Base-by-base conservation (phyloP, 2,113 vertebrate species). In the Lipotes vexillifer region DNA sequence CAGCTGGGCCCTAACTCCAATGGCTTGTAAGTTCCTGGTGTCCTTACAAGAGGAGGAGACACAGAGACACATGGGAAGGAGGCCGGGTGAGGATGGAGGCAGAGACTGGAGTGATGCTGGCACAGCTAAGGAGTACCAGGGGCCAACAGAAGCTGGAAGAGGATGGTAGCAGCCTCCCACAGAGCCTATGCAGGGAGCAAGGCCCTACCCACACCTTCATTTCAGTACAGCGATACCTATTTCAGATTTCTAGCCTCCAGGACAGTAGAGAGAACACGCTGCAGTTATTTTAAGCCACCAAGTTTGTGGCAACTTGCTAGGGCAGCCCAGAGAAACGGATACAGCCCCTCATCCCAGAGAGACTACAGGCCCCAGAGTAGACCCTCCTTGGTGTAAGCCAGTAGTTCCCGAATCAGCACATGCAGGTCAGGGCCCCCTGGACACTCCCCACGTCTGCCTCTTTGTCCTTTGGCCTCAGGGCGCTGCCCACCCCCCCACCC, bases 101-200 rank as follows among this genome's bases (percentile, higher is more conserved):
- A 17, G 80, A 55, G 41, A 2, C 0, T 0, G 11, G 31, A 14
- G 27, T 1, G 14, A n/a, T 0, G 20, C 14, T 3, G 20, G 20
- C 59, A 18, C 29, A 8, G 55, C 61, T 81, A 27, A 6, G 66
- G 90, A 38, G 3, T 17, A 6, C 38, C 15, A 1, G 27, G 46
- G 29, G 9, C 57, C 18, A 5, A 8, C 59, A n/a, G 72, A 18
- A 72, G 65, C 91, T 36, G 13, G 29, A 25, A 20, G 11, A 1
- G 12, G 36, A 5, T 21, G 77, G 25, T 27, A 10, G 13, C 29
- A 27, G 13, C 52, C 55, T 38, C 57, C 8, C 23, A 18, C 0
- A 6, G 11, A 92, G 65, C 57, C 57, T 68, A 1, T 0, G 8
- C 29, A 36, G 0, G 49, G 18, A 52, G 61, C 6, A 0, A 2